phyloP scores from a whole-genome alignment of 2,888 invertebrate genomes.

The Apamea sordens region DNA sequence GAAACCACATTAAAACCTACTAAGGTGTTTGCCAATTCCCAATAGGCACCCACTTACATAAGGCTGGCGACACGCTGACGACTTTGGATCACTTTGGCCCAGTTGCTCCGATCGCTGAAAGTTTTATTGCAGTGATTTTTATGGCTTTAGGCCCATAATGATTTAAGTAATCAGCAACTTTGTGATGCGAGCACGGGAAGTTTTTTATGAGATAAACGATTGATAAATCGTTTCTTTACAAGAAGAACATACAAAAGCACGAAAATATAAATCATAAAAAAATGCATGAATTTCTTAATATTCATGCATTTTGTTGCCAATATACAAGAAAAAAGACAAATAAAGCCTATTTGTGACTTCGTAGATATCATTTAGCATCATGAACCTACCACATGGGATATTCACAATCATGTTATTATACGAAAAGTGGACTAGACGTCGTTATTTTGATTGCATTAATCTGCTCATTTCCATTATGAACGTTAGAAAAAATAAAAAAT shows the following conservation, averaged over 20 bases:
- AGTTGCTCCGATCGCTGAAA: slow-evolving; percentile 18
- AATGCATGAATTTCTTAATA: background rate
- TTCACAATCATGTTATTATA: background rate
- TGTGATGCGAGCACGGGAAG: background rate
- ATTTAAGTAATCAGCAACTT: slow-evolving; percentile 23
- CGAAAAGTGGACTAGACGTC: background rate
- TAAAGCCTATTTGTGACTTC: too few species aligned
- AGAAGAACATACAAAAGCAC: background rate
- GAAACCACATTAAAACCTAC: slow-evolving; percentile 60
- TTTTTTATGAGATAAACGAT: background rate
- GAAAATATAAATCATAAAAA: background rate
- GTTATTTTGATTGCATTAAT: background rate
- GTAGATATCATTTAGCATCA: background rate
- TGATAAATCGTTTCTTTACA: background rate
- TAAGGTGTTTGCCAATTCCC: slow-evolving; percentile 63
- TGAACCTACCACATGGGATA: background rate
- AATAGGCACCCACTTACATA: slow-evolving; percentile 45
- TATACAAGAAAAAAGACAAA: background rate
- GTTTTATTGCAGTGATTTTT: slow-evolving; percentile 45
- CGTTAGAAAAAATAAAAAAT: background rate
- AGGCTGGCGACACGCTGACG: slow-evolving; percentile 34
- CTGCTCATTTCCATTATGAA: background rate
- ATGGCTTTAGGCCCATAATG: slow-evolving; percentile 1
- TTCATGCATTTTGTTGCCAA: too few species aligned
- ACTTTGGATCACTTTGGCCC: slow-evolving; percentile 41